A percentile compares a stretch with the other conserved stretches of the same genome.
Evolutionary conservation across 2,113 vertebrate species (phyloP).

Genomic region (Dipodomys ordii): DNA sequence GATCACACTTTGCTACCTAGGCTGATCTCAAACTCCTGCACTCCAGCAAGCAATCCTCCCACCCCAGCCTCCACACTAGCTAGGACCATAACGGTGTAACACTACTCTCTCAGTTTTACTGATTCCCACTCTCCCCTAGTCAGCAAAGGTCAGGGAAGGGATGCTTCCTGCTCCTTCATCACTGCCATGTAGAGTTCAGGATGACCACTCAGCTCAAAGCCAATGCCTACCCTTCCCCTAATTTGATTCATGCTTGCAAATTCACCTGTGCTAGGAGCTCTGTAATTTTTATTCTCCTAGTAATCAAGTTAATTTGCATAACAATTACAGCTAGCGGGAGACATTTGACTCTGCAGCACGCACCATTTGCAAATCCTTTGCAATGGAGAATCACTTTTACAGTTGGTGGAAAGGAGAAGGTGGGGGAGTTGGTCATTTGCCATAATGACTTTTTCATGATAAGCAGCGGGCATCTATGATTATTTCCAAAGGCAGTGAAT

Average conservation of each 20-base stretch:
- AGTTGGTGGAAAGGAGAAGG: constrained; percentile 22
- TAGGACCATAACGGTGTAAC: not conserved
- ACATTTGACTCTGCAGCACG: constrained; percentile 38
- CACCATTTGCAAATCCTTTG: constrained; percentile 58
- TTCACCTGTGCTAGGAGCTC: constrained; percentile 9
- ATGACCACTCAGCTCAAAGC: not conserved
- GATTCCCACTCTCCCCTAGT: not conserved
- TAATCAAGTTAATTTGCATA: constrained; percentile 57
- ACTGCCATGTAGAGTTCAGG: not conserved
- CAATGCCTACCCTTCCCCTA: not conserved
- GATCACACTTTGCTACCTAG: too few relatives aligned
- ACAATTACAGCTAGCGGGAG: constrained; percentile 56
- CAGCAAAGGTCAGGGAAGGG: not conserved
- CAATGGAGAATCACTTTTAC: constrained; percentile 61
- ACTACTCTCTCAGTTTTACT: not conserved
- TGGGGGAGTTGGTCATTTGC: constrained; percentile 75
- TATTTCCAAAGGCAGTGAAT: constrained; percentile 84
- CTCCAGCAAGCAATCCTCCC: not conserved
- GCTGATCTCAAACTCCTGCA: not conserved
- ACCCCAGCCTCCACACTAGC: not conserved
- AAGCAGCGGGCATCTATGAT: constrained; percentile 78
- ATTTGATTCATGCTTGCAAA: constrained; percentile 32
- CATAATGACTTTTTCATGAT: constrained; percentile 78
- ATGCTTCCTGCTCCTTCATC: not conserved
- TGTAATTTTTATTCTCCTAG: constrained; percentile 46